These are phyloP conservation scores for Zaprionus lineosus DNA, from an alignment of 2,888 invertebrate species.

Conservation along the genomic window DNA sequence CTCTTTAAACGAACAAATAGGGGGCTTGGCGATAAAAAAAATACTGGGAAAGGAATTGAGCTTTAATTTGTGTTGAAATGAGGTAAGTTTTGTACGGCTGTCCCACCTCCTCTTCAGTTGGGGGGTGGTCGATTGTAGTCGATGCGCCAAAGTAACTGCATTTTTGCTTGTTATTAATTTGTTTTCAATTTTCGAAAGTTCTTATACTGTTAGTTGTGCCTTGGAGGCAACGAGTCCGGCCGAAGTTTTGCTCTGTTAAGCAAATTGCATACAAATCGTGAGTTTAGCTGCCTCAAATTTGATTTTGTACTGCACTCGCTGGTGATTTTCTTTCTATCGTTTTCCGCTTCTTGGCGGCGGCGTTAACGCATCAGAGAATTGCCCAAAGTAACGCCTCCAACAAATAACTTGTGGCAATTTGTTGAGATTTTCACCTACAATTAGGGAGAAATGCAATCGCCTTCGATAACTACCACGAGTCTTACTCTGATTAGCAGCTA, in stretches of 20 bases:
- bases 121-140: too few species aligned
- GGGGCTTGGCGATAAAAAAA: too few species aligned
- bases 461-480: conserved; percentile 32
- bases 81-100: too few species aligned
- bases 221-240: neutral
- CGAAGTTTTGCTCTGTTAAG: conserved; percentile 73
- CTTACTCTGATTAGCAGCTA: conserved; percentile 59
- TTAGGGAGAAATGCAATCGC: conserved; percentile 29
- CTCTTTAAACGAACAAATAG: too few species aligned
- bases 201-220: conserved; percentile 26
- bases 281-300: conserved; percentile 75
- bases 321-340: conserved; percentile 18
- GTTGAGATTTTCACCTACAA: conserved; percentile 43
- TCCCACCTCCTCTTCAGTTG: too few species aligned
- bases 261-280: conserved; percentile 78
- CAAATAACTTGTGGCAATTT: conserved; percentile 1
- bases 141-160: too few species aligned
- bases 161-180: conserved; percentile 4
- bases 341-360: conserved; percentile 66
- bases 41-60: too few species aligned
- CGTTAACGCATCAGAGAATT: conserved; percentile 63
- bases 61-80: too few species aligned
- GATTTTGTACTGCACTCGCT: conserved; percentile 56
- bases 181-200: conserved; percentile 58
- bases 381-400: conserved; percentile 1